A percentile compares a stretch with the other conserved stretches of the same genome.
Evolutionary conservation across 2,797 vertebrate genomes (phyloP).

Genomic region (Pangasius krempfi): DNA sequence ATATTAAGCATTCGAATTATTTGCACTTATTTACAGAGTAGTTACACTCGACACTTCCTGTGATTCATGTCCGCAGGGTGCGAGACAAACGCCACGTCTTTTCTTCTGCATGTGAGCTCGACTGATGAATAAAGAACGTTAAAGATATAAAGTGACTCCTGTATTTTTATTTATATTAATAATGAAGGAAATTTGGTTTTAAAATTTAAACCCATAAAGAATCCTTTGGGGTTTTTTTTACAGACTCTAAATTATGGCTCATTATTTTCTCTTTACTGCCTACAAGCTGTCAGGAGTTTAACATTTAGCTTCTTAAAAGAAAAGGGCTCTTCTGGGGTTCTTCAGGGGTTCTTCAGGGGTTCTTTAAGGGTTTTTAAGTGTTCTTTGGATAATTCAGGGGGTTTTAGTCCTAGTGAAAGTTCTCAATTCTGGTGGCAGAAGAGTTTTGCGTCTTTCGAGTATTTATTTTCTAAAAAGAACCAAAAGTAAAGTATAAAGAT

Average conservation of each 20-base stretch:
- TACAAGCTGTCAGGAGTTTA: background rate
- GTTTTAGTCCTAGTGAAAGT: background rate
- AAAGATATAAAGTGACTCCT: background rate
- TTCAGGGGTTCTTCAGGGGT: background rate
- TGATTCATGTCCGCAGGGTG: background rate
- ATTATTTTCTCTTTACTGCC: background rate
- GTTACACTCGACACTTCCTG: background rate
- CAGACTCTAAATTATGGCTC: background rate
- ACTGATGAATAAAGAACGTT: background rate
- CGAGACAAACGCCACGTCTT: background rate
- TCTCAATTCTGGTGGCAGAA: background rate
- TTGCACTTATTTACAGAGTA: background rate
- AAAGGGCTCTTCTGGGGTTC: background rate
- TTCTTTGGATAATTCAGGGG: background rate
- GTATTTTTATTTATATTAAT: background rate
- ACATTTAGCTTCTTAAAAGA: background rate
- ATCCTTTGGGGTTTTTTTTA: too few species aligned
- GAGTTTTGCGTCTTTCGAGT: too few species aligned
- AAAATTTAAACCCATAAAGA: background rate
- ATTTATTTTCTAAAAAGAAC: too few species aligned
- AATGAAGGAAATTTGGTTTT: background rate
- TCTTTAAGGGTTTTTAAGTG: background rate
- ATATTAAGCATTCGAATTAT: too few species aligned
- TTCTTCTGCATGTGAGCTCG: background rate
- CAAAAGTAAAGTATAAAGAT: background rate